Evolutionary conservation across 2,888 invertebrate species (phyloP).

Genomic region (Hymenopus coronatus): DNA sequence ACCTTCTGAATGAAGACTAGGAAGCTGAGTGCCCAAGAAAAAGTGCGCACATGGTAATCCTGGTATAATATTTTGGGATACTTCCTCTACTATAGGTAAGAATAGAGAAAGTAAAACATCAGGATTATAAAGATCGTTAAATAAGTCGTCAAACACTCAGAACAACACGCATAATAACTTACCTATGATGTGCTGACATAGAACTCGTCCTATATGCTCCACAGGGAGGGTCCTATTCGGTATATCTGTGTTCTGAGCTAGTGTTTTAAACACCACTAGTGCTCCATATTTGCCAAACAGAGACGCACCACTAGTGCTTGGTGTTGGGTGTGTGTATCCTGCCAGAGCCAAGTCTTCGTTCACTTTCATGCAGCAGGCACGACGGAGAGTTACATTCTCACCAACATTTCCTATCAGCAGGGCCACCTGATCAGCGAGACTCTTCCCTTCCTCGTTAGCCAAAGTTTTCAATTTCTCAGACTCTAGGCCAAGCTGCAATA

Average conservation of each 20-base stretch:
- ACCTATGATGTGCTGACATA: conserved; percentile 92
- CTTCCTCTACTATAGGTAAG: too few relatives aligned
- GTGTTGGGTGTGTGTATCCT: conserved; percentile 79
- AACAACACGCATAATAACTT: neutral
- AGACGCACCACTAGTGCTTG: conserved; percentile 50
- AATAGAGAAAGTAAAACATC: neutral
- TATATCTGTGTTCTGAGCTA: neutral
- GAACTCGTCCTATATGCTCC: conserved; percentile 61
- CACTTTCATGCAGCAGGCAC: conserved; percentile 70
- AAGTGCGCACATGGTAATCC: too few relatives aligned
- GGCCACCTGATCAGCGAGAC: conserved; percentile 76
- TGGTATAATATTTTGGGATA: too few relatives aligned
- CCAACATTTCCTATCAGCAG: conserved; percentile 84
- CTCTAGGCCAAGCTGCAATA: conserved; percentile 57
- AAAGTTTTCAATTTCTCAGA: conserved; percentile 65
- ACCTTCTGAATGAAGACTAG: too few relatives aligned
- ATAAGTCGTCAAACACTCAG: neutral
- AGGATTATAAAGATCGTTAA: neutral
- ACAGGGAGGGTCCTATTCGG: neutral
- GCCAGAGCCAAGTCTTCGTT: conserved; percentile 55
- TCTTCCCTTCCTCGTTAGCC: conserved; percentile 62
- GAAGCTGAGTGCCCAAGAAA: too few relatives aligned
- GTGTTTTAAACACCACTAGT: conserved; percentile 64
- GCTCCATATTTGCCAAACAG: conserved; percentile 83
- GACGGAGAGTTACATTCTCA: conserved; percentile 79